Conservation (phyloP, 2,113 vertebrate species). For the Menura novaehollandiae region DNA sequence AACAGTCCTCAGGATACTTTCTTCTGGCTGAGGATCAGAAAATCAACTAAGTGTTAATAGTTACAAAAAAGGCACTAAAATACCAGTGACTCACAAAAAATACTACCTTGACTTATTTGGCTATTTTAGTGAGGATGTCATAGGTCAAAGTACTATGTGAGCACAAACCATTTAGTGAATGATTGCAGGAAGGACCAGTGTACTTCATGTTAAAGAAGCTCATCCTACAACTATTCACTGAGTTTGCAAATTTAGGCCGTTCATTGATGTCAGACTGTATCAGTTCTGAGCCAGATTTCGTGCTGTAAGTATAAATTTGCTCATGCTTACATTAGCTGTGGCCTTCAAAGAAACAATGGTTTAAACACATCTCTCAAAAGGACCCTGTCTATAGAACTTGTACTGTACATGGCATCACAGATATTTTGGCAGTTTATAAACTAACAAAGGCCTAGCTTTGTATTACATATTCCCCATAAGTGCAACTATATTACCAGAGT, state of each 20-base stretch:
- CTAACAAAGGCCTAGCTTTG: background rate
- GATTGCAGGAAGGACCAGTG: background rate
- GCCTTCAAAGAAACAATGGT: background rate
- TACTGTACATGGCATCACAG: background rate
- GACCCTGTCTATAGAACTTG: background rate
- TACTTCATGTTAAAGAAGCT: background rate
- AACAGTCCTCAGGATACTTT: background rate
- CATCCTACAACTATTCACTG: background rate
- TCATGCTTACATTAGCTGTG: background rate
- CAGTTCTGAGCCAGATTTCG: background rate
- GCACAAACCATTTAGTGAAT: slow-evolving; percentile 29
- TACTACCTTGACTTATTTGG: slow-evolving; percentile 8
- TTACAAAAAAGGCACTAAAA: background rate
- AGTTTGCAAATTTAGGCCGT: background rate
- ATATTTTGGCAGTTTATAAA: background rate
- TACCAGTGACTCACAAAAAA: slow-evolving; percentile 14
- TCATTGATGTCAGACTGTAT: background rate
- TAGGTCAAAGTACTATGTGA: slow-evolving; percentile 55
- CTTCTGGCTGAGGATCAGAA: background rate
- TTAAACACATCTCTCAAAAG: background rate
- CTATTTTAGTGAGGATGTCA: slow-evolving; percentile 26
- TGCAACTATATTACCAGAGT: background rate
- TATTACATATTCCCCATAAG: background rate
- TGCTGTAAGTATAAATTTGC: background rate
- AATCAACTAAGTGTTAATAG: background rate